phyloP scores from a whole-genome alignment of 2,113 vertebrate genomes.

The Trogon surrucura region DNA sequence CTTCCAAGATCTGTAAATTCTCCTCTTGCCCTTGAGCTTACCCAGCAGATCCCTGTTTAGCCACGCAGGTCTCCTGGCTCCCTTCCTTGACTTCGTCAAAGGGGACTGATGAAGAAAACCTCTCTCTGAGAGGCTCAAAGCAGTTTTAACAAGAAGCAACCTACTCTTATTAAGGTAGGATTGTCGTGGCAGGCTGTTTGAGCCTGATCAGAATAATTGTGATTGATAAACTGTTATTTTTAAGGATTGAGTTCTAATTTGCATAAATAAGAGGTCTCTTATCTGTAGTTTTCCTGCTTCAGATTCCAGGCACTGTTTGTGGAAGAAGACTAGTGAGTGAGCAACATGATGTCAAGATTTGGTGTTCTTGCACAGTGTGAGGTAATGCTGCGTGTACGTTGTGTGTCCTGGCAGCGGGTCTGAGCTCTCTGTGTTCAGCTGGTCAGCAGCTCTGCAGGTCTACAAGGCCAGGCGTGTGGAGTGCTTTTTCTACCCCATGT shows the following conservation, averaged over 20 bases:
- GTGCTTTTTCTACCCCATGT: neutral
- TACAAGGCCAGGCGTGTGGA: neutral
- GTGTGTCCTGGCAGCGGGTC: neutral
- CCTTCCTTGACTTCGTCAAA: too few relatives aligned
- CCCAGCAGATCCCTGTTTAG: too few relatives aligned
- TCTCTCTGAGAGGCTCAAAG: neutral
- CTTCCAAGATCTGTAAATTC: too few relatives aligned
- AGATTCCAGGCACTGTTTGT: neutral
- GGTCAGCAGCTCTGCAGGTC: neutral
- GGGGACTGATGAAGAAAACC: neutral
- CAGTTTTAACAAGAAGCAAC: neutral
- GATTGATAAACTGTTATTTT: neutral
- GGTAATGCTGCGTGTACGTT: neutral
- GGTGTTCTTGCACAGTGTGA: neutral
- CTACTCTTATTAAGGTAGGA: neutral
- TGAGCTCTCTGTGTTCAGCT: neutral
- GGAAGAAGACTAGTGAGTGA: neutral
- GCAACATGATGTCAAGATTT: neutral
- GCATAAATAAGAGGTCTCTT: neutral
- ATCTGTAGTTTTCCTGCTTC: neutral
- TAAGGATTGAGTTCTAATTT: neutral
- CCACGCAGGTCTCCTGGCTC: too few relatives aligned
- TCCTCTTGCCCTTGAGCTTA: too few relatives aligned
- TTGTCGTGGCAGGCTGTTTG: neutral
- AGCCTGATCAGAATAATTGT: neutral